Percentiles rank a stretch among this genome's conserved stretches.
These are phyloP conservation scores for Cydia amplana DNA, from an alignment of 1,140 invertebrate genomes.

Conservation along the genomic window DNA sequence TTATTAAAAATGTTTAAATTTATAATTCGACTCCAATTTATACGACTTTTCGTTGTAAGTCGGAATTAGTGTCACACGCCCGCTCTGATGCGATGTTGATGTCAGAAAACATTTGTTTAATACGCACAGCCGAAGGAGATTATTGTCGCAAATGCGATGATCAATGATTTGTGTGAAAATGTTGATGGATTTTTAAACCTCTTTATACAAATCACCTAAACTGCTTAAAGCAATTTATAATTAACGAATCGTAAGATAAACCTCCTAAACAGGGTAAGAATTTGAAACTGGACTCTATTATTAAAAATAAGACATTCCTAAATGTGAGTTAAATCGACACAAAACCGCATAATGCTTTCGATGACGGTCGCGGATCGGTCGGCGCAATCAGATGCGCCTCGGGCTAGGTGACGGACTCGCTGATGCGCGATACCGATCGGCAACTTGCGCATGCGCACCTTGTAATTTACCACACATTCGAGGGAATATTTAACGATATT, in stretches of 20 bases:
- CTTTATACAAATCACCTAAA: background rate
- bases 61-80: conserved; percentile 67
- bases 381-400: conserved; percentile 54
- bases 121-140: conserved; percentile 56
- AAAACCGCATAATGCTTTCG: conserved; percentile 59
- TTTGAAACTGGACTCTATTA: background rate
- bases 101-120: conserved; percentile 69
- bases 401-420: conserved; percentile 60
- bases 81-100: conserved; percentile 48
- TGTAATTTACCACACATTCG: conserved; percentile 58
- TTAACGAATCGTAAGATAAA: too few species aligned
- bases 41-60: conserved; percentile 66
- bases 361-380: conserved; percentile 44
- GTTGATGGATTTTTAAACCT: conserved; percentile 26
- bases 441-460: conserved; percentile 45
- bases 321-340: conserved; percentile 47
- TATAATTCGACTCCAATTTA: conserved; percentile 70
- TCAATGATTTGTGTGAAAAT: conserved; percentile 48
- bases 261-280: background rate
- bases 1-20: conserved; percentile 64
- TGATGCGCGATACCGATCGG: conserved; percentile 60
- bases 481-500: background rate
- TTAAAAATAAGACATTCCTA: conserved; percentile 38
- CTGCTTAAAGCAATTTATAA: too few species aligned
- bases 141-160: conserved; percentile 49